phyloP scores from a whole-genome alignment of 2,888 invertebrate genomes.

The Hemistola chrysoprasaria region DNA sequence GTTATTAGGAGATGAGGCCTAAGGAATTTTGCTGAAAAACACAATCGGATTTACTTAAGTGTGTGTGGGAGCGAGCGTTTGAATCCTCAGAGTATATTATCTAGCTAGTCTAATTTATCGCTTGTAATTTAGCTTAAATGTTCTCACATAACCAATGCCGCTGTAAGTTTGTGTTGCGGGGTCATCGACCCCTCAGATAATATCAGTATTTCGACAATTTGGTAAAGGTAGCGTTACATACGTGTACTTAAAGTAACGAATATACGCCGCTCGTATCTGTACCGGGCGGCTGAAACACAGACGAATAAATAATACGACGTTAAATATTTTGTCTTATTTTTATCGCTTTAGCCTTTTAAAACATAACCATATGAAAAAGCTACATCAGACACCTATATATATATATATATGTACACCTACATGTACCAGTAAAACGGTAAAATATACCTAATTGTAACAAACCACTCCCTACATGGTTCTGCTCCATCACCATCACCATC shows the following conservation, averaged over 20 bases:
- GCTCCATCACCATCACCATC: too few relatives aligned
- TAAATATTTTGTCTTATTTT: slow-evolving; percentile 56
- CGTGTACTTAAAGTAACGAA: slow-evolving; percentile 67
- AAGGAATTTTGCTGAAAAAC: slow-evolving; percentile 29
- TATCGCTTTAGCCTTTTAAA: too few relatives aligned
- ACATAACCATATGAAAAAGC: too few relatives aligned
- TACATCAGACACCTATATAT: too few relatives aligned
- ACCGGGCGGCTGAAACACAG: slow-evolving; percentile 72
- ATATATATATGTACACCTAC: too few relatives aligned
- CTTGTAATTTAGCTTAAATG: slow-evolving; percentile 35
- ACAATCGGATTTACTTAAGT: slow-evolving; percentile 22
- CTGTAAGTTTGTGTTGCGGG: slow-evolving; percentile 74
- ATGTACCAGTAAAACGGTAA: too few relatives aligned
- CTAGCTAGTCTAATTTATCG: slow-evolving; percentile 34
- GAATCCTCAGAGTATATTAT: slow-evolving; percentile 26
- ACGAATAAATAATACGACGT: slow-evolving; percentile 81
- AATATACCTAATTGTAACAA: too few relatives aligned
- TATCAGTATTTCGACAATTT: slow-evolving; percentile 80
- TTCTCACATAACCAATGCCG: slow-evolving; percentile 63
- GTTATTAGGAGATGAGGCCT: slow-evolving; percentile 31
- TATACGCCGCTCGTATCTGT: slow-evolving; percentile 62
- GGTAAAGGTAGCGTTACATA: slow-evolving; percentile 74
- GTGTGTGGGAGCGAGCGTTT: slow-evolving; percentile 26
- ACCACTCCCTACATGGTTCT: too few relatives aligned
- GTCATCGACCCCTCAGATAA: slow-evolving; percentile 61